phyloP scores from a whole-genome alignment of 2,113 vertebrate genomes.

The Ochotona princeps region DNA sequence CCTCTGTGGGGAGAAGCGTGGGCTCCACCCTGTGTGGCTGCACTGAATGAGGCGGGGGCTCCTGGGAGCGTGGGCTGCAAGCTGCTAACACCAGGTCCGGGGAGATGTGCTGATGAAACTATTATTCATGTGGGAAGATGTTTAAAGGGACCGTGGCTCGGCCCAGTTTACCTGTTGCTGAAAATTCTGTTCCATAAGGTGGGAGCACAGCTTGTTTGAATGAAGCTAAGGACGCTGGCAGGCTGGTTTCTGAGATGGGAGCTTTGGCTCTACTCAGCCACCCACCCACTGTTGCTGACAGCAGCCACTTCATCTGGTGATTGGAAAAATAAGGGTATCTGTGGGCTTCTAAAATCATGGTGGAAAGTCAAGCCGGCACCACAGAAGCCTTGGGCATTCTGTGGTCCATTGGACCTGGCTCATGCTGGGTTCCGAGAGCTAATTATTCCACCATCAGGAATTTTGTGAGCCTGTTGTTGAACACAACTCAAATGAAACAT shows the following conservation, averaged over 20 bases:
- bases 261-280: neutral
- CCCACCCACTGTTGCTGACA: neutral
- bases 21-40: conserved; percentile 58
- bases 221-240: neutral
- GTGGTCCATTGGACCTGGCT: neutral
- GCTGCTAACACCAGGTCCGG: conserved; percentile 24
- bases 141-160: conserved; percentile 41
- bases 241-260: neutral
- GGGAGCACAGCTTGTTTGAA: neutral
- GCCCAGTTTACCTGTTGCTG: neutral
- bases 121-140: conserved; percentile 7
- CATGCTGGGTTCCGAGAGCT: neutral
- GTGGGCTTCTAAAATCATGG: neutral
- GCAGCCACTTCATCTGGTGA: neutral
- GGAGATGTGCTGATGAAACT: conserved; percentile 26
- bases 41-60: conserved; percentile 40
- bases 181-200: neutral
- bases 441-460: neutral
- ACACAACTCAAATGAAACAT: neutral
- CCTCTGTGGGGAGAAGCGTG: conserved; percentile 61
- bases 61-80: conserved; percentile 55
- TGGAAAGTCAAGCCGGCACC: neutral
- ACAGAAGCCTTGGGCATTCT: neutral
- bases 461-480: neutral
- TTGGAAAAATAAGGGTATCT: neutral